A percentile compares a stretch with the other conserved stretches of the same genome.
Conservation (phyloP, 2,888 invertebrate genomes). For the Laothoe populi region DNA sequence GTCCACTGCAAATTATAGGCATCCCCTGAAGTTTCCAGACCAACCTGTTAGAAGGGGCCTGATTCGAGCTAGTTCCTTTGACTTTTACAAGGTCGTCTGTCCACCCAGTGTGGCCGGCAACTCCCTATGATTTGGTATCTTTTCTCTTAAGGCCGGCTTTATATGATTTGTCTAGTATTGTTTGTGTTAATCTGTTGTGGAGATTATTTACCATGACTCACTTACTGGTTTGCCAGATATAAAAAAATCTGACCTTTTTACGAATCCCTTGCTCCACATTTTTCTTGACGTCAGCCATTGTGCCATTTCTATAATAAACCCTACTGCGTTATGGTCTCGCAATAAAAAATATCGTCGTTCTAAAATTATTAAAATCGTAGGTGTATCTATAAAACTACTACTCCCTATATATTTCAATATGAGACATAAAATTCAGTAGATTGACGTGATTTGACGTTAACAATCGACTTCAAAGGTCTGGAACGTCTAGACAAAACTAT, state of each 20-base stretch:
- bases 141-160: too few relatives aligned
- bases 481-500: neutral
- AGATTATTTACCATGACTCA: too few relatives aligned
- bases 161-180: too few relatives aligned
- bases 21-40: too few relatives aligned
- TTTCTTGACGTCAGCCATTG: neutral
- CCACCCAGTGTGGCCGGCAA: too few relatives aligned
- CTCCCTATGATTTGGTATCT: too few relatives aligned
- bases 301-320: conserved; percentile 1
- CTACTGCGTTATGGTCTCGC: neutral
- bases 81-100: too few relatives aligned
- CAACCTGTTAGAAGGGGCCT: too few relatives aligned
- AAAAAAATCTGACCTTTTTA: neutral
- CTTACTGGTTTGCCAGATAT: too few relatives aligned
- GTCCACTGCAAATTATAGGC: too few relatives aligned
- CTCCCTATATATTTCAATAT: conserved; percentile 4
- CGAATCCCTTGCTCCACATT: neutral
- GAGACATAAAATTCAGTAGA: conserved; percentile 25
- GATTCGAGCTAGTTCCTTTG: too few relatives aligned
- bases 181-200: too few relatives aligned
- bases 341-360: neutral
- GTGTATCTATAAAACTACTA: conserved; percentile 14
- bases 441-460: conserved; percentile 14
- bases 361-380: neutral
- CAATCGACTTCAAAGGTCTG: neutral